Evolutionary conservation across 2,888 invertebrate species (phyloP).

Genomic region (Orchestes rusci): DNA sequence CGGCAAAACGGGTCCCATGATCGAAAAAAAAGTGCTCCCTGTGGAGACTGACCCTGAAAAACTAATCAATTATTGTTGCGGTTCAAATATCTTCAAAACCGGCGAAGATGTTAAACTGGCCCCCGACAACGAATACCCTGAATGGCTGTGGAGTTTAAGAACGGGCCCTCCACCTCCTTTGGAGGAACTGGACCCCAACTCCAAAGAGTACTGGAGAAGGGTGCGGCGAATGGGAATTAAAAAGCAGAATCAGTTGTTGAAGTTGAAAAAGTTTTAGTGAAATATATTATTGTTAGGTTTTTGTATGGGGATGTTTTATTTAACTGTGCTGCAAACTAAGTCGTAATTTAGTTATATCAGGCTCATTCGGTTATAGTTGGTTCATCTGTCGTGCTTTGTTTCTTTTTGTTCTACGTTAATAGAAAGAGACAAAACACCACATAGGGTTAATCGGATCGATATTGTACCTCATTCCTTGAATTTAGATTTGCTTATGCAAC

Average conservation of each 20-base stretch:
- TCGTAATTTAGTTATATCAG: not conserved
- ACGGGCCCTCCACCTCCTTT: constrained; percentile 57
- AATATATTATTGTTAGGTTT: constrained; percentile 3
- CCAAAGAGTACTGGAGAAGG: constrained; percentile 75
- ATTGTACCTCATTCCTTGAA: too few species aligned
- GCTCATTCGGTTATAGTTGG: too few species aligned
- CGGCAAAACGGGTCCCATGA: constrained; percentile 53
- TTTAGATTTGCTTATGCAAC: too few species aligned
- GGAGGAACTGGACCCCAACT: constrained; percentile 69
- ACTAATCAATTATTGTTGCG: constrained; percentile 72
- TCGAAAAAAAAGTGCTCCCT: constrained; percentile 66
- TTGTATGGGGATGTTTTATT: not conserved
- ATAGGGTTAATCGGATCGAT: too few species aligned
- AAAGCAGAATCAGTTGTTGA: constrained; percentile 55
- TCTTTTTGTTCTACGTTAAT: too few species aligned
- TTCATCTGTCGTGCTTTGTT: too few species aligned
- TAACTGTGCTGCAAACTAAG: not conserved
- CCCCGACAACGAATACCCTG: constrained; percentile 79
- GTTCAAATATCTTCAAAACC: constrained; percentile 73
- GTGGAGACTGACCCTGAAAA: constrained; percentile 79
- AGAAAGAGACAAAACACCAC: too few species aligned
- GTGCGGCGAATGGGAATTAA: constrained; percentile 58
- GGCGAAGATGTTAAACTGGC: constrained; percentile 74
- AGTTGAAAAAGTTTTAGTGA: constrained; percentile 54
- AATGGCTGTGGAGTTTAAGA: constrained; percentile 80